Evolutionary conservation across 2,888 invertebrate genomes (phyloP), one percentile per base, ranked within the genome.

Genomic region (Stenodema calcarata): DNA sequence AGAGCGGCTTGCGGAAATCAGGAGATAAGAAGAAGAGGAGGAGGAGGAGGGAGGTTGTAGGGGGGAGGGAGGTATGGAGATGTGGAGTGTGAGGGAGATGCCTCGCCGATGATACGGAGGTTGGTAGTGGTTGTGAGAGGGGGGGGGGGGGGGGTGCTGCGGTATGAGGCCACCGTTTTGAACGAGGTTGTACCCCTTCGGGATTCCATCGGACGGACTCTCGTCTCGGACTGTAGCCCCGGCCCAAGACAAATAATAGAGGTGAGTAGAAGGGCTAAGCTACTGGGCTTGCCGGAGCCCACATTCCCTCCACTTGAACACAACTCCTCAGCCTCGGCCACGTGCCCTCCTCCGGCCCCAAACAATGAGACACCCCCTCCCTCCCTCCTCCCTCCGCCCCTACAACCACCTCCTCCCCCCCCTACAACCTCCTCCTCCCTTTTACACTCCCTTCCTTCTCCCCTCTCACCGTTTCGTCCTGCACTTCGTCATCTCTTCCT

Each of bases 171-270:
- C 84, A 70, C 75, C 27, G 70, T 75, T 84, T 84, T n/a, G 50
- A 1, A 70, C 44, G 73, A 84, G 84, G 84, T 84, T 84, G 84
- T 84, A 84, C 84, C 84, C 54, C 75, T 7, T n/a, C n/a, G 44
- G 75, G 88, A 88, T 88, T 88, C 88, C 88, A 81, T 81, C 54
- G 50, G 79, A 47, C 28, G 18, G 83, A 83, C 82, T 88, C 81
- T 84, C 86, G 86, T 35, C 42, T 4, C 42, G 82, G 88, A 78
- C 88, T 88, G 87, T 88, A 88, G 87, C 87, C 84, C 44, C n/a
- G n/a, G 87, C 86, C 87, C 87, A 88, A 88, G 88, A 86, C 88
- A 88, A 88, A 88, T 88, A 88, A 88, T 87, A 88, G 88, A 87
- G 86, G 75, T 47, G 87, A 79, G 87, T 87, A 76, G 84, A 87